These are phyloP conservation scores for Drosophila borborema DNA, from an alignment of 2,888 invertebrate genomes.

Conservation along the genomic window DNA sequence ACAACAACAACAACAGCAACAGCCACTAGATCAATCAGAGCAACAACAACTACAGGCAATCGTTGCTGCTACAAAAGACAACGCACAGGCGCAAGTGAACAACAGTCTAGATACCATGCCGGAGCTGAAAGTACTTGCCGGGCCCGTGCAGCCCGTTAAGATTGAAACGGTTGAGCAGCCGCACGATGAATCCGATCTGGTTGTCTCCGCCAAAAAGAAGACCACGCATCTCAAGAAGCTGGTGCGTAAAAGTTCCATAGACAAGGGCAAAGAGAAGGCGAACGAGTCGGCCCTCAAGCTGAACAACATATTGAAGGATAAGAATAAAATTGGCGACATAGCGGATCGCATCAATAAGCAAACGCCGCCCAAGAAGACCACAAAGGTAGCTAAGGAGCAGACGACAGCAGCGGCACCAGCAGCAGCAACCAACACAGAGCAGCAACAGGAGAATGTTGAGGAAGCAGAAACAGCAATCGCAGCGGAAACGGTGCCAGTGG, in stretches of 20 bases:
- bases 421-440: neutral
- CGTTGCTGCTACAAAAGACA: constrained; percentile 68
- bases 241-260: constrained; percentile 74
- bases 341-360: constrained; percentile 57
- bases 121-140: constrained; percentile 78
- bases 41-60: constrained; percentile 35
- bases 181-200: constrained; percentile 60
- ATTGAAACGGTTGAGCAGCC: constrained; percentile 70
- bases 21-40: constrained; percentile 27
- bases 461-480: neutral
- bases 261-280: constrained; percentile 58
- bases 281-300: constrained; percentile 38
- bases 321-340: constrained; percentile 68
- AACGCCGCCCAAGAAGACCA: constrained; percentile 64
- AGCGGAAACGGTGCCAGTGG: constrained; percentile 10
- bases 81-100: constrained; percentile 49
- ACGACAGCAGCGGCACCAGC: neutral
- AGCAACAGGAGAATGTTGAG: constrained; percentile 35
- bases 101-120: constrained; percentile 77
- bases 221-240: constrained; percentile 67
- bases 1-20: constrained; percentile 23
- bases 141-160: constrained; percentile 78
- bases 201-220: constrained; percentile 64
- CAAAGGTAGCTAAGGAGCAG: constrained; percentile 41
- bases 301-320: constrained; percentile 66